A percentile compares a stretch with the other conserved stretches of the same genome.
phyloP scores from a whole-genome alignment of 1,140 invertebrate species.

The Protaetia brevitarsis region DNA sequence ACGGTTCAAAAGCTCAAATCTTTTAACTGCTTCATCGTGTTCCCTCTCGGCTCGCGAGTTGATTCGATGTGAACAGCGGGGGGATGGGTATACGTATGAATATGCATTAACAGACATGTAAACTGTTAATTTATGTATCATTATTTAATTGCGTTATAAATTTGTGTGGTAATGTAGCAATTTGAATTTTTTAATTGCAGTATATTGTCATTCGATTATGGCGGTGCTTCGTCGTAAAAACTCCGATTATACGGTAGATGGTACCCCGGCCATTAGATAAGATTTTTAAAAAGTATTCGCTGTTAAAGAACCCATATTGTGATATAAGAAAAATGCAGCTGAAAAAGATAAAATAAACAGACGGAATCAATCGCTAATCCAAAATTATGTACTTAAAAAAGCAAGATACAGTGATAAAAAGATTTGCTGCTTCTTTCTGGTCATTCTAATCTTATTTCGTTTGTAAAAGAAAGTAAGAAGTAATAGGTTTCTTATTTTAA shows the following conservation, averaged over 20 bases:
- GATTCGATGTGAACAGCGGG: not conserved
- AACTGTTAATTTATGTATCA: slow-evolving; percentile 24
- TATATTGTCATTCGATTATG: slow-evolving; percentile 17
- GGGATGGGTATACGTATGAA: slow-evolving; percentile 7
- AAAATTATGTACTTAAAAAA: too few relatives aligned
- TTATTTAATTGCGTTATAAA: slow-evolving; percentile 22
- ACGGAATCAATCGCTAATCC: too few relatives aligned
- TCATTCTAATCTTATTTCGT: too few relatives aligned
- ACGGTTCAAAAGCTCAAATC: not conserved
- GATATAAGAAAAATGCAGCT: too few relatives aligned
- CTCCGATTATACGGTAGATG: not conserved
- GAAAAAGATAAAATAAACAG: too few relatives aligned
- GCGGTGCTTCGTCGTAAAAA: not conserved
- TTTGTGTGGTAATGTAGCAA: slow-evolving; percentile 15
- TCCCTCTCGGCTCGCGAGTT: not conserved
- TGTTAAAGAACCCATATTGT: too few relatives aligned
- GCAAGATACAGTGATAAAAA: too few relatives aligned
- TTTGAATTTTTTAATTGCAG: slow-evolving; percentile 16
- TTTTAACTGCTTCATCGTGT: not conserved
- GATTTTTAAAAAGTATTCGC: not conserved
- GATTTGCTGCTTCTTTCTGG: too few relatives aligned
- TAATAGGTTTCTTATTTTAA: too few relatives aligned
- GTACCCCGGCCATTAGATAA: not conserved
- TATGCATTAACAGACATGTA: slow-evolving; percentile 18
- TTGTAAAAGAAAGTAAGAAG: too few relatives aligned